Conservation (phyloP, 2,888 invertebrate species). For the Acrobasis suavella region DNA sequence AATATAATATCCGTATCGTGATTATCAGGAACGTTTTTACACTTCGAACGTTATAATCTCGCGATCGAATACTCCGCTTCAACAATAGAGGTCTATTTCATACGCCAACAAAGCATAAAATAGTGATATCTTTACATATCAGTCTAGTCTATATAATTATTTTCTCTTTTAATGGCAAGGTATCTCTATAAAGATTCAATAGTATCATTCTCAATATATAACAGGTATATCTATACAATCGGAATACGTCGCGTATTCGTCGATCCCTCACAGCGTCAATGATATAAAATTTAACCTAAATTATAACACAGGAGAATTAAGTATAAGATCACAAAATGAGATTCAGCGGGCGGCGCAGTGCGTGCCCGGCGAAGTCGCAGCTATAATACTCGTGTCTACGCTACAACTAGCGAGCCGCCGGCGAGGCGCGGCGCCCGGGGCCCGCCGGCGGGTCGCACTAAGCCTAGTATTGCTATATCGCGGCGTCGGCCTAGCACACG, state of each 20-base stretch:
- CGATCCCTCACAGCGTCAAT: conserved; percentile 80
- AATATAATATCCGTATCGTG: conserved; percentile 64
- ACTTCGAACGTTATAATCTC: conserved; percentile 55
- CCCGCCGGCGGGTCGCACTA: conserved; percentile 65
- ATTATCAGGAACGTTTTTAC: conserved; percentile 67
- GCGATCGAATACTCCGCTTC: conserved; percentile 65
- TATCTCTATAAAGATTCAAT: conserved; percentile 82
- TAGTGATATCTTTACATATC: conserved; percentile 82
- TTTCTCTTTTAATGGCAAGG: conserved; percentile 79
- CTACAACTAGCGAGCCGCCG: conserved; percentile 70
- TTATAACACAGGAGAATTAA: conserved; percentile 83
- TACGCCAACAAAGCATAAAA: conserved; percentile 82
- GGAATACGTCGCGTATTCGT: conserved; percentile 73
- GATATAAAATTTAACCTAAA: conserved; percentile 83
- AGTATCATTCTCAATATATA: conserved; percentile 78
- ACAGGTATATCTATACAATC: conserved; percentile 79
- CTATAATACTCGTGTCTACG: conserved; percentile 77
- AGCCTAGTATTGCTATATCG: conserved; percentile 78
- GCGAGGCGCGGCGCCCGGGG: conserved; percentile 45
- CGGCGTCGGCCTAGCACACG: conserved; percentile 81
- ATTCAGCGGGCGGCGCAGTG: conserved; percentile 77
- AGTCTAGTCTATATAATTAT: conserved; percentile 82
- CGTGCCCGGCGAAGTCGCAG: conserved; percentile 78
- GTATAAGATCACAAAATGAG: conserved; percentile 83
- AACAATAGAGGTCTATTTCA: conserved; percentile 74